Evolutionary conservation across 2,113 vertebrate species (phyloP).

Genomic region (Lamprologus lemairii): DNA sequence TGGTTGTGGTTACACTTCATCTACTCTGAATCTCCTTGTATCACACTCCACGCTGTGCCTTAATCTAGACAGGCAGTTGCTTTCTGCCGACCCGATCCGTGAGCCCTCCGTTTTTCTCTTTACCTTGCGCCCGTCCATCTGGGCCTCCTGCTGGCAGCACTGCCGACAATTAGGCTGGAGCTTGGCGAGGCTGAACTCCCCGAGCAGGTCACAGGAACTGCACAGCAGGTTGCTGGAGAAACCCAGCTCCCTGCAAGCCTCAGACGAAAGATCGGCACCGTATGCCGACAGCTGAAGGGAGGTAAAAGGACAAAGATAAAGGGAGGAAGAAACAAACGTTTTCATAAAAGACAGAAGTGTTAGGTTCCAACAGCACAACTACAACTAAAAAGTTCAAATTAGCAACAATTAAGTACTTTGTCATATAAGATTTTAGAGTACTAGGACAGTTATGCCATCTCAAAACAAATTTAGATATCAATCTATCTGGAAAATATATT

Average conservation of each 20-base stretch:
- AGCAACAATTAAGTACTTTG: background rate
- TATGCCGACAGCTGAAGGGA: conserved; percentile 75
- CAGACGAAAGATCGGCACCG: conserved; percentile 84
- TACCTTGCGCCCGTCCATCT: conserved; percentile 90
- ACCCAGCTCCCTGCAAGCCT: conserved; percentile 90
- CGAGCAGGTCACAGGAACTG: conserved; percentile 91
- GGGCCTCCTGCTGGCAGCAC: conserved; percentile 96
- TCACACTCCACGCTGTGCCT: background rate
- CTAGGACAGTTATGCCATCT: background rate
- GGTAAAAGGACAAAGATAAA: background rate
- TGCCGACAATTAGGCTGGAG: conserved; percentile 83
- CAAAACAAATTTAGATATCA: background rate
- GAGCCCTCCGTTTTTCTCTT: background rate
- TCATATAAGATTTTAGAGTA: background rate
- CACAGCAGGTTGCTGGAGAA: conserved; percentile 98
- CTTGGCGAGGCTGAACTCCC: conserved; percentile 83
- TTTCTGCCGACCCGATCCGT: background rate
- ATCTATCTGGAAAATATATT: background rate
- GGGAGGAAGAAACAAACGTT: background rate
- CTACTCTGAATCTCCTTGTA: background rate
- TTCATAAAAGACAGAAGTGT: background rate
- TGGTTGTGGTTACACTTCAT: background rate
- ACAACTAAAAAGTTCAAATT: background rate
- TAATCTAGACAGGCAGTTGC: background rate
- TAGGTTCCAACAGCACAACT: background rate